phyloP scores from a whole-genome alignment of 1,140 invertebrate genomes.

The Popillia japonica region DNA sequence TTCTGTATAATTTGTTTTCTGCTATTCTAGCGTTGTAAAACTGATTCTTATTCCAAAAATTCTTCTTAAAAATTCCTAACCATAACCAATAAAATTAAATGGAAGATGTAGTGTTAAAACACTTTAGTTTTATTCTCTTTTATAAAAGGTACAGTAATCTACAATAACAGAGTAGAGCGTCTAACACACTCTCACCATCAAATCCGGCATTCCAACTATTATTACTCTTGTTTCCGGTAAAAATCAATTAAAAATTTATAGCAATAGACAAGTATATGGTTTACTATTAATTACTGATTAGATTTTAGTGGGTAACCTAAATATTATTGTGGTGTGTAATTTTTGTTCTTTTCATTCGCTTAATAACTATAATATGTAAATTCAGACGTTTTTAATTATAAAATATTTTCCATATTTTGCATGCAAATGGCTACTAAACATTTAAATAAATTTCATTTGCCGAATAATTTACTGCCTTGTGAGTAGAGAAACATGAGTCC shows the following conservation, averaged over 20 bases:
- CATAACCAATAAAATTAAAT: no score
- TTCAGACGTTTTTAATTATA: background rate
- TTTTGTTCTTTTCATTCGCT: background rate
- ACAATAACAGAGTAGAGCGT: background rate
- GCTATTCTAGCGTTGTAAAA: no score
- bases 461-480: background rate
- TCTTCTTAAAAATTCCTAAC: no score
- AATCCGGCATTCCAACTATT: background rate
- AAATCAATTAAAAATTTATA: background rate
- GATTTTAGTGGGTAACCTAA: background rate
- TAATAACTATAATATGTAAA: background rate
- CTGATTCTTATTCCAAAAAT: no score
- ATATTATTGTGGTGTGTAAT: conserved; percentile 1
- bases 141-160: no score
- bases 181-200: background rate
- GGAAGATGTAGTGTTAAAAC: no score
- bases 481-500: background rate
- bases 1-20: no score
- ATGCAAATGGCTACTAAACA: background rate
- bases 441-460: background rate
- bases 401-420: background rate
- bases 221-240: background rate
- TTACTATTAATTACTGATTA: background rate
- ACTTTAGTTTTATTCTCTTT: no score
- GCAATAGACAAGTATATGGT: background rate